phyloP scores from a whole-genome alignment of 2,888 invertebrate species.

The Salticus scenicus region DNA sequence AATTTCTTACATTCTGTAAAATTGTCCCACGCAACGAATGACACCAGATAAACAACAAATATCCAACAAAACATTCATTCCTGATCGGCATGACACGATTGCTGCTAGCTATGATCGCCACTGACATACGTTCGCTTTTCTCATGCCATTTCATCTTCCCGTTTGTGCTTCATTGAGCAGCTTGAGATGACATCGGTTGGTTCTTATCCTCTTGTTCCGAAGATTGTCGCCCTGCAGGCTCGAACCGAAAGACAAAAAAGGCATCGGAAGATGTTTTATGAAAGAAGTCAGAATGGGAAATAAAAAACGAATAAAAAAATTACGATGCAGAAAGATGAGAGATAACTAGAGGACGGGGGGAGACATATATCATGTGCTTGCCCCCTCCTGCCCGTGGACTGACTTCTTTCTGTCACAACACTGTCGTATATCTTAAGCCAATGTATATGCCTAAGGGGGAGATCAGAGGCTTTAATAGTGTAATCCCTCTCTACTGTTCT shows the following conservation, averaged over 20 bases:
- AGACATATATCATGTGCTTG: constrained; percentile 35
- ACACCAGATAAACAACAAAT: too few relatives aligned
- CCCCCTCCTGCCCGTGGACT: neutral
- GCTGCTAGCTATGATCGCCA: neutral
- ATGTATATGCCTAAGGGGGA: constrained; percentile 23
- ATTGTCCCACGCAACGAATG: too few relatives aligned
- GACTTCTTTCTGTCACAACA: constrained; percentile 62
- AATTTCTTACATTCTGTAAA: too few relatives aligned
- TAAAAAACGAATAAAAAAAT: too few relatives aligned
- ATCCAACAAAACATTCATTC: too few relatives aligned
- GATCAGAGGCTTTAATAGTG: constrained; percentile 11
- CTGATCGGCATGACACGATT: too few relatives aligned
- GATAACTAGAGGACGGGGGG: neutral
- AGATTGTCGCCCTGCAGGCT: constrained; percentile 41
- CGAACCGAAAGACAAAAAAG: neutral
- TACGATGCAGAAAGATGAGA: neutral
- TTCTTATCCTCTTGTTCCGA: constrained; percentile 28
- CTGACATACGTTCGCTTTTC: neutral
- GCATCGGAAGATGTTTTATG: neutral
- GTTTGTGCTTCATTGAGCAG: constrained; percentile 59
- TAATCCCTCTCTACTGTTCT: constrained; percentile 19
- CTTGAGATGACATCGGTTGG: constrained; percentile 50
- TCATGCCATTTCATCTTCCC: neutral
- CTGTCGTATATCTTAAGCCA: constrained; percentile 59
- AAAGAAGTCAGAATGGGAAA: neutral